Percentiles rank a stretch among this genome's conserved stretches.
phyloP scores from a whole-genome alignment of 1,140 invertebrate species.

The Phymastichus coffea region DNA sequence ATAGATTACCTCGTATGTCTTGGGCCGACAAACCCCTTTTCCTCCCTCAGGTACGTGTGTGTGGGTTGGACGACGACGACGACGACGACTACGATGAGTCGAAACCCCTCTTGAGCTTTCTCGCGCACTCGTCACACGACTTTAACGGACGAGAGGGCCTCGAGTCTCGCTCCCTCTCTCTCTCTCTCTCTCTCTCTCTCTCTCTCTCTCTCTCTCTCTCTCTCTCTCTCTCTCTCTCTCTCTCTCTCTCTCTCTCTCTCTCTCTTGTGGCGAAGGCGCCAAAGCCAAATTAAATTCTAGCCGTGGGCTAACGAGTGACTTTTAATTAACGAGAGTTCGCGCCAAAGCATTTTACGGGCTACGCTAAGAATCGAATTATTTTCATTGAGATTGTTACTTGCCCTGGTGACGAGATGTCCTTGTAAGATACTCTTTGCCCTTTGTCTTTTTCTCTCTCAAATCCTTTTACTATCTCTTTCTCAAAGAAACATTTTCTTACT shows the following conservation, averaged over 20 bases:
- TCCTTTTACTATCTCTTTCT: too few species aligned
- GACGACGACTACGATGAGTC: background rate
- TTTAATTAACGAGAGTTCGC: conserved; percentile 14
- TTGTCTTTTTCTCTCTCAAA: background rate
- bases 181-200: background rate
- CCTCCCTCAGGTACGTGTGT: too few species aligned
- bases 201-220: background rate
- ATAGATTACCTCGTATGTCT: conserved; percentile 25
- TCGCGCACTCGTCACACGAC: background rate
- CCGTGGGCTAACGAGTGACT: conserved; percentile 1
- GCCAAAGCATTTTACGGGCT: background rate
- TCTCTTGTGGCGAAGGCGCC: too few species aligned
- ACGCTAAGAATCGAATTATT: conserved; percentile 7
- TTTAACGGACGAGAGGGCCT: too few species aligned
- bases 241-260: background rate
- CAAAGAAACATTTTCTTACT: too few species aligned
- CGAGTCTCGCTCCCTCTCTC: background rate
- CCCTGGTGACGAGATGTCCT: background rate
- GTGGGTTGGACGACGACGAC: too few species aligned
- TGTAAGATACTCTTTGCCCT: background rate
- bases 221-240: conserved; percentile 1
- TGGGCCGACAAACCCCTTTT: too few species aligned
- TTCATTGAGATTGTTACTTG: background rate
- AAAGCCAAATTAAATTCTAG: conserved; percentile 9
- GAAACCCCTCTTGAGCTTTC: background rate